These are phyloP conservation scores for Napeogenes inachia DNA, from an alignment of 2,888 invertebrate species.

Conservation along the genomic window DNA sequence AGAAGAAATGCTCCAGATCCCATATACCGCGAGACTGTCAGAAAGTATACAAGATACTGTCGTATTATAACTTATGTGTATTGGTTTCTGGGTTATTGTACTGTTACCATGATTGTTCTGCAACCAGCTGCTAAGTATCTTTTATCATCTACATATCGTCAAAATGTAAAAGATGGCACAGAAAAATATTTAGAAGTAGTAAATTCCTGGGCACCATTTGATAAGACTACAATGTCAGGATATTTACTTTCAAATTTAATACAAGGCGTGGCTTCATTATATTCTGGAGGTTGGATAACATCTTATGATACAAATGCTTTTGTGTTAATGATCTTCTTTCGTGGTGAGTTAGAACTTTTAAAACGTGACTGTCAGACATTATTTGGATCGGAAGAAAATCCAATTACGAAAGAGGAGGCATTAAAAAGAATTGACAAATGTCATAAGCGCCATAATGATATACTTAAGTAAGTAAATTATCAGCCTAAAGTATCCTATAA, in stretches of 20 bases:
- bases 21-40: constrained; percentile 39
- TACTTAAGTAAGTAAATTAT: constrained; percentile 51
- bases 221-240: constrained; percentile 46
- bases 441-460: constrained; percentile 51
- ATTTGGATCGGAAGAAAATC: constrained; percentile 40
- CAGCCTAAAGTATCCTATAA: no score
- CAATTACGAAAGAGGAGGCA: constrained; percentile 32
- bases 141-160: constrained; percentile 39
- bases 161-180: constrained; percentile 39
- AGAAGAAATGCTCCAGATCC: constrained; percentile 41
- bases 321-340: constrained; percentile 62
- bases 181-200: constrained; percentile 52
- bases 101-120: constrained; percentile 46
- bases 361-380: constrained; percentile 48
- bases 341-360: constrained; percentile 52
- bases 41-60: constrained; percentile 46
- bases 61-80: constrained; percentile 54
- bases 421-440: constrained; percentile 45
- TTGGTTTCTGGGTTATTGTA: constrained; percentile 54
- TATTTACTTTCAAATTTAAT: constrained; percentile 46
- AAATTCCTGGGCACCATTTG: constrained; percentile 61
- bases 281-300: constrained; percentile 58
- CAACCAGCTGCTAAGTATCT: constrained; percentile 49
- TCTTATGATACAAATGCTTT: constrained; percentile 61
- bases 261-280: constrained; percentile 52